Evolutionary conservation across 1,140 invertebrate genomes (phyloP).

Genomic region (Halictus rubicundus): DNA sequence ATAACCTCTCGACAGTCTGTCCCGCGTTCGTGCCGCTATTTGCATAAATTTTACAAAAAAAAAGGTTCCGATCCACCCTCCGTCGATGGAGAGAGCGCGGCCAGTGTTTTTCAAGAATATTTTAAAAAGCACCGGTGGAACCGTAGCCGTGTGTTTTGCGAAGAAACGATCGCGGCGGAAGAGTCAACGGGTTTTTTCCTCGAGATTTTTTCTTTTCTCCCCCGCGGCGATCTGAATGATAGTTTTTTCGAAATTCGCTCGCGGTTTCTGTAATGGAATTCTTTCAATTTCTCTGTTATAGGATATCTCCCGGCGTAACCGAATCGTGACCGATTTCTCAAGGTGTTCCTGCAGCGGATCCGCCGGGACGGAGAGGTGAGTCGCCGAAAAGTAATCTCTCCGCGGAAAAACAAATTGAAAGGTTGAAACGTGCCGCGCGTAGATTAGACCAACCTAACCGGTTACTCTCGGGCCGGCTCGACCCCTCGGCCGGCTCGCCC

Average conservation of each 20-base stretch:
- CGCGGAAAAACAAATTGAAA: slow-evolving; percentile 66
- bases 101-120: no score
- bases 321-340: background rate
- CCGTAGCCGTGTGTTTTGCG: no score
- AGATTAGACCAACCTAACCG: slow-evolving; percentile 67
- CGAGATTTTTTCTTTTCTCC: no score
- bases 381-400: slow-evolving; percentile 44
- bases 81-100: no score
- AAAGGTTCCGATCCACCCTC: slow-evolving; percentile 35
- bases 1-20: slow-evolving; percentile 72
- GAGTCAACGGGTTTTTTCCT: no score
- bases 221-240: no score
- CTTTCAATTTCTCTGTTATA: no score
- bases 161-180: no score
- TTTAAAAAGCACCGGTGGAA: no score
- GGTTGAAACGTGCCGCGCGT: slow-evolving; percentile 61
- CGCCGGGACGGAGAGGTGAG: slow-evolving; percentile 41
- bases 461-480: slow-evolving; percentile 47
- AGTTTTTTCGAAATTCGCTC: no score
- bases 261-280: no score
- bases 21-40: slow-evolving; percentile 44
- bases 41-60: slow-evolving; percentile 56
- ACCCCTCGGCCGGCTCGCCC: slow-evolving; percentile 37
- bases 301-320: no score
- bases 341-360: background rate